Evolutionary conservation across 2,888 invertebrate species (phyloP).

Genomic region (Dynastes grantii): DNA sequence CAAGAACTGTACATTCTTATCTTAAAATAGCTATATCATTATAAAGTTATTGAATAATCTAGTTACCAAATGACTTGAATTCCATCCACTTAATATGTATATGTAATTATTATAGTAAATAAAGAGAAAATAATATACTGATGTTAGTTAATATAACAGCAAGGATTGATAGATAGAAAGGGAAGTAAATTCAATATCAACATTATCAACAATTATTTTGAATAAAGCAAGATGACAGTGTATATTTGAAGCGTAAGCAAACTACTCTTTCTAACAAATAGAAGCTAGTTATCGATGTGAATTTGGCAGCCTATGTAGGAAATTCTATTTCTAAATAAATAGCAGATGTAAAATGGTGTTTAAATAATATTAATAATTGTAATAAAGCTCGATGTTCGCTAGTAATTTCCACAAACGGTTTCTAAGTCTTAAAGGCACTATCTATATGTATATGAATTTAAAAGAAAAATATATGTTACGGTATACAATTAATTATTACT

Average conservation of each 20-base stretch:
- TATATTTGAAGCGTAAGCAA: not conserved
- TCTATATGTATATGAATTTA: too few relatives aligned
- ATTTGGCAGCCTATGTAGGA: constrained; percentile 18
- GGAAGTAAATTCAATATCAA: too few relatives aligned
- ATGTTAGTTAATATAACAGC: constrained; percentile 11
- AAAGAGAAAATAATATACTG: constrained; percentile 28
- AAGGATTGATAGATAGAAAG: not conserved
- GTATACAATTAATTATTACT: not conserved
- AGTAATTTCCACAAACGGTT: constrained; percentile 9
- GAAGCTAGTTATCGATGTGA: constrained; percentile 28
- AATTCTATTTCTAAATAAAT: constrained; percentile 10
- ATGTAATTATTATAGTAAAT: constrained; percentile 20
- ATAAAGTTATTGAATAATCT: constrained; percentile 28
- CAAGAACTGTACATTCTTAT: constrained; percentile 1
- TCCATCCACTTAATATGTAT: constrained; percentile 37
- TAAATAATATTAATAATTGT: constrained; percentile 6
- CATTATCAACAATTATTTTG: too few relatives aligned
- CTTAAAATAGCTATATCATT: constrained; percentile 25
- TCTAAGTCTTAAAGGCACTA: constrained; percentile 25
- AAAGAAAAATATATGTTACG: not conserved
- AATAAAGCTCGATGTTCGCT: constrained; percentile 37
- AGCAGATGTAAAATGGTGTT: constrained; percentile 34
- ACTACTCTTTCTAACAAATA: constrained; percentile 2
- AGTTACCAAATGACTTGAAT: constrained; percentile 46
- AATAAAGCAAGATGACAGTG: too few relatives aligned